Conservation (phyloP, 2,113 vertebrate species). For the Paramisgurnus dabryanus region DNA sequence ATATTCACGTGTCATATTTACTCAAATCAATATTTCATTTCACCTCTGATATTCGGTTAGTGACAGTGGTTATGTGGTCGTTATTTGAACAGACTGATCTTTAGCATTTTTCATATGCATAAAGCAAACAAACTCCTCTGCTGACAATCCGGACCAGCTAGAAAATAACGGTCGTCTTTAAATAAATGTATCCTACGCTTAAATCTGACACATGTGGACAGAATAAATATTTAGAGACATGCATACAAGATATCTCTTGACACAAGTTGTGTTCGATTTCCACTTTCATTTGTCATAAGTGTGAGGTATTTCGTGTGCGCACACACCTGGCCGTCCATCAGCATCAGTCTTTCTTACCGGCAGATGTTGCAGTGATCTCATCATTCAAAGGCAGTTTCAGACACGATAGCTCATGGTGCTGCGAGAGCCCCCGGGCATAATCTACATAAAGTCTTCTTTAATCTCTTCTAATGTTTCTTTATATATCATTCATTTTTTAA, state of each 20-base stretch:
- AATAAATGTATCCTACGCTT: neutral
- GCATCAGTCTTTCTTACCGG: slow-evolving; percentile 66
- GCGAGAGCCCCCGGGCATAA: slow-evolving; percentile 66
- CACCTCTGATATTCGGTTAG: too few relatives aligned
- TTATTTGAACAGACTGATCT: too few relatives aligned
- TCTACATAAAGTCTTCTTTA: slow-evolving; percentile 46
- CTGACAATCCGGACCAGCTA: neutral
- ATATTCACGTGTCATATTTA: too few relatives aligned
- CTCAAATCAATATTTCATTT: too few relatives aligned
- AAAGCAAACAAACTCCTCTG: too few relatives aligned
- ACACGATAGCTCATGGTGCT: slow-evolving; percentile 55
- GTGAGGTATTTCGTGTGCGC: neutral
- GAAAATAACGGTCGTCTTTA: neutral
- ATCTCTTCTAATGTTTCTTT: neutral
- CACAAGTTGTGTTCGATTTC: slow-evolving; percentile 15
- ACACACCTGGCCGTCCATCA: slow-evolving; percentile 78
- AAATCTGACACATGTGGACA: neutral
- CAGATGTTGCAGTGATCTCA: slow-evolving; percentile 75
- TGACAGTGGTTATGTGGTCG: too few relatives aligned
- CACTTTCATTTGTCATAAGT: slow-evolving; percentile 4
- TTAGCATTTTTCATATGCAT: too few relatives aligned
- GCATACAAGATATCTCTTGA: slow-evolving; percentile 1
- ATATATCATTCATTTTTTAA: neutral
- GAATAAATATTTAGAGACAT: slow-evolving; percentile 17
- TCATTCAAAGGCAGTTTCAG: slow-evolving; percentile 74